phyloP scores from a whole-genome alignment of 1,140 invertebrate species.

The Rhagoletis pomonella region DNA sequence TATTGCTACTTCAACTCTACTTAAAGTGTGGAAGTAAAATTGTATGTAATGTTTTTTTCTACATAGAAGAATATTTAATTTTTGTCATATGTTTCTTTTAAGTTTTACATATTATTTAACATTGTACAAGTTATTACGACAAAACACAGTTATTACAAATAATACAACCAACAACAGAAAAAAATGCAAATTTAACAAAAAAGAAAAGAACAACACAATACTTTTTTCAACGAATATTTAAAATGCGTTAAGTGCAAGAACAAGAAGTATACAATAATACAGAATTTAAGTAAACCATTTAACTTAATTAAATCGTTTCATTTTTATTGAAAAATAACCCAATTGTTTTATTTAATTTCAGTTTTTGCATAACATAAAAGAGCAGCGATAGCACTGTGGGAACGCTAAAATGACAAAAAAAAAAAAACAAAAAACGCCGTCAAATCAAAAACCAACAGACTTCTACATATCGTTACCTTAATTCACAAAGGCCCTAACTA shows the following conservation, averaged over 20 bases:
- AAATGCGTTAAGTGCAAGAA: constrained; percentile 36
- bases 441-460: too few relatives aligned
- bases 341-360: constrained; percentile 35
- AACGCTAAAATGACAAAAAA: too few relatives aligned
- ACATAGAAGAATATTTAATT: constrained; percentile 4
- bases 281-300: constrained; percentile 50
- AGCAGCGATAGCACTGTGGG: too few relatives aligned
- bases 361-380: neutral
- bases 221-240: constrained; percentile 46
- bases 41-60: constrained; percentile 9
- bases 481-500: too few relatives aligned
- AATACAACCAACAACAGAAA: neutral
- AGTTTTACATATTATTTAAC: constrained; percentile 33
- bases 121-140: constrained; percentile 43
- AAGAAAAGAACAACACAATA: neutral
- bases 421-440: too few relatives aligned
- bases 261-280: constrained; percentile 50
- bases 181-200: neutral
- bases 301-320: constrained; percentile 48
- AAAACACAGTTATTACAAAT: neutral
- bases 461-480: too few relatives aligned
- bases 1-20: constrained; percentile 1
- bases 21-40: neutral
- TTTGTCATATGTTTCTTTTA: neutral
- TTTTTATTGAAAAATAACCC: constrained; percentile 49